phyloP scores from a whole-genome alignment of 2,113 vertebrate species.

The Piprites chloris region DNA sequence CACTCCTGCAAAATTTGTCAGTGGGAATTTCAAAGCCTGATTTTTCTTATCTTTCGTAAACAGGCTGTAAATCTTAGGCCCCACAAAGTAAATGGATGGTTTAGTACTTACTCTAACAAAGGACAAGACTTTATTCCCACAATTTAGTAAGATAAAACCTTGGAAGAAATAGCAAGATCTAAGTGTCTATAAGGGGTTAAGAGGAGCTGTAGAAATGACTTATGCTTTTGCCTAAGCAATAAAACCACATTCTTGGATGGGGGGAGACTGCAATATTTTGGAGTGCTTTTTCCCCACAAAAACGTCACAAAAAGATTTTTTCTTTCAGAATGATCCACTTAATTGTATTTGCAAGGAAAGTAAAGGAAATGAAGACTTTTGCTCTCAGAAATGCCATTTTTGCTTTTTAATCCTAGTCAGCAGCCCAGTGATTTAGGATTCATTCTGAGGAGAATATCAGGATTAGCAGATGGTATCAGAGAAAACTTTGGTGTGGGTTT shows the following conservation, averaged over 20 bases:
- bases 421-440: neutral
- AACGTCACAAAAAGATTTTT: conserved; percentile 40
- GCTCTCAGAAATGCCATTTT: neutral
- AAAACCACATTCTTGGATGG: neutral
- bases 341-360: neutral
- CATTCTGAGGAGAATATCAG: neutral
- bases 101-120: conserved; percentile 26
- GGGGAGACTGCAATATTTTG: neutral
- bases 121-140: neutral
- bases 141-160: neutral
- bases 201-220: conserved; percentile 37
- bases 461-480: neutral
- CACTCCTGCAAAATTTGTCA: neutral
- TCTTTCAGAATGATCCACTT: neutral
- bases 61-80: neutral
- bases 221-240: conserved; percentile 3
- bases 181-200: neutral
- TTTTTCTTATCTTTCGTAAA: conserved; percentile 29
- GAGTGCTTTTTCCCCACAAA: conserved; percentile 36
- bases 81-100: neutral
- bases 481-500: neutral
- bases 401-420: neutral
- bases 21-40: neutral
- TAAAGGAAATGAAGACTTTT: conserved; percentile 49
- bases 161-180: neutral